Percentiles rank a stretch among this genome's conserved stretches.
These are phyloP conservation scores for Rhingia rostrata DNA, from an alignment of 2,888 invertebrate species.

Conservation along the genomic window DNA sequence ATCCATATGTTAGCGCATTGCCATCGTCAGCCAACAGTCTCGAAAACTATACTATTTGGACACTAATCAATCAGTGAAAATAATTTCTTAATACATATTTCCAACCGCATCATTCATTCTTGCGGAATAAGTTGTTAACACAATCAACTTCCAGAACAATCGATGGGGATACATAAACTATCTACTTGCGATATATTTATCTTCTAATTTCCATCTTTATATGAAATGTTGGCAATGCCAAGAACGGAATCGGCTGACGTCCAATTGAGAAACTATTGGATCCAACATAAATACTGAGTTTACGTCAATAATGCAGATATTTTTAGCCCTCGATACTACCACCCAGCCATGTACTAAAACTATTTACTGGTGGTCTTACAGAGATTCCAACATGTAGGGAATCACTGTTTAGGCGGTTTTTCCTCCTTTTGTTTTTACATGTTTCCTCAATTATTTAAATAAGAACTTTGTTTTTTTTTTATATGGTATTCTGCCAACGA, in stretches of 20 bases:
- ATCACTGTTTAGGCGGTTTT: not conserved
- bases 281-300: conserved; percentile 12
- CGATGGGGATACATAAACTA: not conserved
- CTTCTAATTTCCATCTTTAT: not conserved
- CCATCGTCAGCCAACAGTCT: not conserved
- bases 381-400: not conserved
- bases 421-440: not conserved
- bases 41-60: not conserved
- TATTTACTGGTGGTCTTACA: no score
- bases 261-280: conserved; percentile 5
- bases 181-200: not conserved
- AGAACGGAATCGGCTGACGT: not conserved
- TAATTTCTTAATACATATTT: not conserved
- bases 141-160: not conserved
- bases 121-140: not conserved
- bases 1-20: no score
- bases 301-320: conserved; percentile 13
- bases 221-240: conserved; percentile 1
- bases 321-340: not conserved
- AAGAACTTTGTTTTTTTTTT: not conserved
- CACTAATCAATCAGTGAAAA: not conserved
- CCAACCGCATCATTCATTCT: not conserved
- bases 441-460: not conserved
- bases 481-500: not conserved
- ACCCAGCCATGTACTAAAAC: not conserved